Percentiles rank a stretch among this genome's conserved stretches.
Conservation (phyloP, 2,113 vertebrate species). For the Probosciger aterrimus region DNA sequence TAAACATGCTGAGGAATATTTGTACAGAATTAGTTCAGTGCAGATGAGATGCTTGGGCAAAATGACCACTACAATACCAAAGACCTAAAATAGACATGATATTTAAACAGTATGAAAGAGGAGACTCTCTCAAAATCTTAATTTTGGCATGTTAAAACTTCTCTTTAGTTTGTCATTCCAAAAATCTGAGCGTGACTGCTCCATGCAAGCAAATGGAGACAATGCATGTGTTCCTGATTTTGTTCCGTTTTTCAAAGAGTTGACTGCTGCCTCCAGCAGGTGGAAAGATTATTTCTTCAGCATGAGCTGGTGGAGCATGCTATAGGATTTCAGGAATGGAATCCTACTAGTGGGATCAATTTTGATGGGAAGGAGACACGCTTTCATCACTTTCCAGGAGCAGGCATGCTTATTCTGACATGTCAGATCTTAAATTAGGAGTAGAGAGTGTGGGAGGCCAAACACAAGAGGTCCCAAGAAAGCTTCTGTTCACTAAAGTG, state of each 20-base stretch:
- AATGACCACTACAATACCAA: not conserved
- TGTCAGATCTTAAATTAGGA: not conserved
- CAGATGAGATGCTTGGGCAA: not conserved
- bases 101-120: not conserved
- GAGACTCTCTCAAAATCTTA: not conserved
- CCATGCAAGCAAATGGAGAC: not conserved
- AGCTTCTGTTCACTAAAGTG: not conserved
- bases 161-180: not conserved
- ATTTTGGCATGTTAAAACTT: conserved; percentile 23
- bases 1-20: not conserved
- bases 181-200: not conserved
- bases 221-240: not conserved
- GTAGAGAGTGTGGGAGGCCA: not conserved
- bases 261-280: conserved; percentile 50
- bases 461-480: not conserved
- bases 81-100: not conserved
- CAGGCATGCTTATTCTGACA: not conserved
- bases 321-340: conserved; percentile 13
- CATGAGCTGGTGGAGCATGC: not conserved
- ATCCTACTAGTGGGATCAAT: not conserved
- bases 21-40: not conserved
- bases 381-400: not conserved
- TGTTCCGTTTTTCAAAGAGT: not conserved
- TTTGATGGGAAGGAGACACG: not conserved
- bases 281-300: conserved; percentile 17